Base-by-base conservation (phyloP, 2,888 invertebrate species). In the Pterostichus madidus region DNA sequence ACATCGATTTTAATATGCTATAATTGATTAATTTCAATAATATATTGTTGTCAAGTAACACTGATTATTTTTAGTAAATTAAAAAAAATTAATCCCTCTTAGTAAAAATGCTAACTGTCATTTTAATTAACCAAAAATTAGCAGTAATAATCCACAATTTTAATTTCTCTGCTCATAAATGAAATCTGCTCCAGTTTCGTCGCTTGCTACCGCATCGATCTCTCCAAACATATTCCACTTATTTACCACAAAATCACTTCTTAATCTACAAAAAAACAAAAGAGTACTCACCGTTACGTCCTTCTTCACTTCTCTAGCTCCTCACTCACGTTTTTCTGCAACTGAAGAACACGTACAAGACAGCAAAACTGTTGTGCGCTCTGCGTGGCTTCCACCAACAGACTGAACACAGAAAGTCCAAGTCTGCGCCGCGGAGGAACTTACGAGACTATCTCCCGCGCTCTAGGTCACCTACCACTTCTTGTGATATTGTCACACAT, bases 381-480 rank as follows among this genome's bases (percentile, higher is more conserved):
- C 31, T 64, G 32, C 64, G n/a, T 39, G 64, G 13, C 64, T 31
- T 39, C 24, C 64, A 64, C 32, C 8, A 32, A 32, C 39, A 17
- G 24, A 64, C 64, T 64, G 64, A 64, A 64, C 11, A 35, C 64
- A 59, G 59, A 59, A 59, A 59, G 24, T 64, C 39, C 7, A 39
- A 39, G 39, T 39, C 64, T n/a, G 32, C 64, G 32, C n/a, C 32
- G 64, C 64, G n/a, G 10, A 32, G 8, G 56, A 52, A 52, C n/a
- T n/a, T 52, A n/a, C 6, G 15, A 56, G 56, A 56, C 7, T 13
- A n/a, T 64, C 35, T 64, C 31, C 11, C 31, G 64, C 61, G 24
- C 61, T 64, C 64, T 64, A 64, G 64, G 64, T 64, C 64, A 64
- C 39, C 35, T 64, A 39, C 64, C 35, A 64, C 32, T 17, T 13